These are phyloP conservation scores for Altica lythri DNA, from an alignment of 2,888 invertebrate species.

Conservation along the genomic window DNA sequence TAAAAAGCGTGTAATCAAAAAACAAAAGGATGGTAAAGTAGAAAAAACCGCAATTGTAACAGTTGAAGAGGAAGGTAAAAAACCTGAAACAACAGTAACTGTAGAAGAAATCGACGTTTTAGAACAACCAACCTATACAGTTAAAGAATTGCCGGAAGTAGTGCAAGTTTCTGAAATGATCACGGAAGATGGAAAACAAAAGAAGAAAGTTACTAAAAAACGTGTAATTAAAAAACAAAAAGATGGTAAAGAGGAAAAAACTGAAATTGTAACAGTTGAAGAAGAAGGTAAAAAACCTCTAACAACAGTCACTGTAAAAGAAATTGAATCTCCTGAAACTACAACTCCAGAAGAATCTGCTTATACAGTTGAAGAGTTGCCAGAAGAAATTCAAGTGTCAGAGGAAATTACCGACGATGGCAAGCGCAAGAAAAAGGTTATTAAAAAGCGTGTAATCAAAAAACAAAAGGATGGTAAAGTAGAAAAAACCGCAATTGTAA, in stretches of 20 bases:
- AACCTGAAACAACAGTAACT: constrained; percentile 57
- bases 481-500: constrained; percentile 45
- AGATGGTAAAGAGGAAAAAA: constrained; percentile 47
- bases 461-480: constrained; percentile 45
- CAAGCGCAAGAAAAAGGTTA: constrained; percentile 42
- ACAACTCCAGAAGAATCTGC: constrained; percentile 39
- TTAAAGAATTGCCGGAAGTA: too few relatives aligned
- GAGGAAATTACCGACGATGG: constrained; percentile 41
- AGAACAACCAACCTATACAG: too few relatives aligned
- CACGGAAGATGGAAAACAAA: constrained; percentile 55
- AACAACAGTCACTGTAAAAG: constrained; percentile 45
- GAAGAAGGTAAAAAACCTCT: constrained; percentile 38
- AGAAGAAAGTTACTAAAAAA: too few relatives aligned
- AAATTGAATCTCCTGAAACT: constrained; percentile 37
- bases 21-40: constrained; percentile 43
- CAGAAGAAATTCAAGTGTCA: constrained; percentile 40
- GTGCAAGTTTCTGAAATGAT: too few relatives aligned
- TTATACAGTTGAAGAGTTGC: constrained; percentile 38
- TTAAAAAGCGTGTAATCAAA: constrained; percentile 48
- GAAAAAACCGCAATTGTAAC: constrained; percentile 46
- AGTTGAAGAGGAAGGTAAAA: constrained; percentile 51
- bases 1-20: constrained; percentile 49
- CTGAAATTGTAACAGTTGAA: constrained; percentile 50
- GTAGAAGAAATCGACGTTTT: too few relatives aligned
- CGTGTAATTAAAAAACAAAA: too few relatives aligned